Percentiles rank a stretch among this genome's conserved stretches.
These are phyloP conservation scores for Linurgus olivaceus DNA, from an alignment of 2,797 vertebrate species.

Conservation along the genomic window DNA sequence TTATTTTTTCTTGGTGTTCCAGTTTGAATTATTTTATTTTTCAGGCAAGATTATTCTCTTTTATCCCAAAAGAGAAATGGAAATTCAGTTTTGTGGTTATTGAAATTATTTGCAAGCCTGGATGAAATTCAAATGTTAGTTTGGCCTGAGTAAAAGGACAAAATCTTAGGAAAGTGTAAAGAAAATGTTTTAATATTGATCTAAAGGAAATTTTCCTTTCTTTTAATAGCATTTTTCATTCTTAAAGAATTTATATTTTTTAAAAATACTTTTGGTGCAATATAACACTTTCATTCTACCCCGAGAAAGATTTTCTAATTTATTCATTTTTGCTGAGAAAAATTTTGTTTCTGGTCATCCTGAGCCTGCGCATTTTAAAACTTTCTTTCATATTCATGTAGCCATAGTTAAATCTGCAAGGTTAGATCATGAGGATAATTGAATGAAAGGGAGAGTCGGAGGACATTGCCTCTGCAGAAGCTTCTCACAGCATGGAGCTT, in stretches of 20 bases:
- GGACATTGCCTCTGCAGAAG: background rate
- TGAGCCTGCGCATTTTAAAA: background rate
- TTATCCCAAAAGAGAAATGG: conserved; percentile 3
- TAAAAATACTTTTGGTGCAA: background rate
- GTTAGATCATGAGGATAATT: background rate
- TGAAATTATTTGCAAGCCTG: conserved; percentile 23
- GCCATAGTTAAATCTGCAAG: background rate
- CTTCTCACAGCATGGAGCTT: background rate
- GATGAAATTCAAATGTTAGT: conserved; percentile 27
- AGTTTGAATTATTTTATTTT: background rate
- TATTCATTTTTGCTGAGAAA: background rate
- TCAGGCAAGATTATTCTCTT: background rate
- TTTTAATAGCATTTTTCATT: background rate
- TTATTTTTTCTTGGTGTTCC: background rate
- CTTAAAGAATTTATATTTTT: background rate
- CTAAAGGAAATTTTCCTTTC: background rate
- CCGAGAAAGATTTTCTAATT: background rate
- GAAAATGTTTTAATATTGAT: background rate
- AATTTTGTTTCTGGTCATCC: background rate
- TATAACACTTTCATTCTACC: background rate
- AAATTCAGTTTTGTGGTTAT: conserved; percentile 6
- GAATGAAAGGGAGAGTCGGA: background rate
- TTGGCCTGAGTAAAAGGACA: background rate
- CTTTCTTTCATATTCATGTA: background rate
- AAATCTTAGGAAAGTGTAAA: background rate